These are phyloP conservation scores for Cremastinae sp. DNA, from an alignment of 2,888 invertebrate genomes.

Conservation along the genomic window DNA sequence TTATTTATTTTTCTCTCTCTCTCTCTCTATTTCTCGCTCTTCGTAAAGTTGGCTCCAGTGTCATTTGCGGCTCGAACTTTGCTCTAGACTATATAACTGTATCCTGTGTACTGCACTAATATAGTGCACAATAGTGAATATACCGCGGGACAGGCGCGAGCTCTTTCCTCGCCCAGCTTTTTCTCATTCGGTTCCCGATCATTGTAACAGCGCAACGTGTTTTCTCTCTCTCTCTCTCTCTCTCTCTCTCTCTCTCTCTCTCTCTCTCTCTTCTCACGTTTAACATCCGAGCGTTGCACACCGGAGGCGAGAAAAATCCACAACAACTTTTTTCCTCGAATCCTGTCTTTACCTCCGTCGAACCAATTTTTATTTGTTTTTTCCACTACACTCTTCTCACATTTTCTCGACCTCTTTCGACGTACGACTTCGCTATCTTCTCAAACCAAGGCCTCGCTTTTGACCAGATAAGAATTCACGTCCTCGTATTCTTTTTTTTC, in stretches of 20 bases:
- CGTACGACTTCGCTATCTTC: conserved; percentile 14
- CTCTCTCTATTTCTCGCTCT: conserved; percentile 1
- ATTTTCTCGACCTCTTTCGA: not conserved
- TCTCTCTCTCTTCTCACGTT: not conserved
- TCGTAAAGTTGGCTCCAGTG: conserved; percentile 47
- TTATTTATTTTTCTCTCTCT: conserved; percentile 1
- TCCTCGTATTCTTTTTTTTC: not conserved
- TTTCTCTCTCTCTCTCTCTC: conserved; percentile 8
- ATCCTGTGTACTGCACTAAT: conserved; percentile 37
- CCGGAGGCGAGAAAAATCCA: conserved; percentile 44
- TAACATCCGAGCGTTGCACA: conserved; percentile 34
- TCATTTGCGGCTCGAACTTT: conserved; percentile 56
- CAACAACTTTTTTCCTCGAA: conserved; percentile 37
- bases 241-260: conserved; percentile 5
- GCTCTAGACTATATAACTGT: conserved; percentile 26
- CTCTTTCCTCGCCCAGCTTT: conserved; percentile 7
- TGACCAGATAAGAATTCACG: no score
- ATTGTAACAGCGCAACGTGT: no score
- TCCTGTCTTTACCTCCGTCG: conserved; percentile 11
- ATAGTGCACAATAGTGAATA: conserved; percentile 37
- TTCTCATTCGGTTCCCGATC: not conserved
- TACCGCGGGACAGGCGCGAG: conserved; percentile 5
- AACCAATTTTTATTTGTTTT: conserved; percentile 9
- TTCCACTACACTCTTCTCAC: conserved; percentile 22
- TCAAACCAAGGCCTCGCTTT: conserved; percentile 10